Percentiles rank a stretch among this genome's conserved stretches.
Conservation (phyloP, 37 sponge, comb jelly and placozoan species). For the Bolinopsis microptera region DNA sequence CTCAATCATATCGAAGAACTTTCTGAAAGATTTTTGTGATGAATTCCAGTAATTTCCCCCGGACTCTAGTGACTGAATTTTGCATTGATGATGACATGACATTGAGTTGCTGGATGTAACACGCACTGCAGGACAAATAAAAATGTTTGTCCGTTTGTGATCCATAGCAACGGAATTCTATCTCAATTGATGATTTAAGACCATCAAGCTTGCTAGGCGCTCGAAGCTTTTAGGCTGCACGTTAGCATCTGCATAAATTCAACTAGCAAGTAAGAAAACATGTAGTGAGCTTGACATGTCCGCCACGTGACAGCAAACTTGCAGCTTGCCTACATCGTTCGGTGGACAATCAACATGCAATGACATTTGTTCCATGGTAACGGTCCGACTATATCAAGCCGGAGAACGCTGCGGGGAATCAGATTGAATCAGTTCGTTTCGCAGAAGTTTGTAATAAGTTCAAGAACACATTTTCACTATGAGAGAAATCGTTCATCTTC, state of each 20-base stretch:
- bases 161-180: background rate
- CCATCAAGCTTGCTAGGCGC: no score
- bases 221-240: background rate
- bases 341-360: background rate
- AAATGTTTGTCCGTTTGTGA: background rate
- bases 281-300: background rate
- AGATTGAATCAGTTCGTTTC: background rate
- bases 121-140: background rate
- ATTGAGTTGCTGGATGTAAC: background rate
- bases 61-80: no score
- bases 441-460: background rate
- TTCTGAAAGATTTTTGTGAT: no score
- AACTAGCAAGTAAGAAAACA: background rate
- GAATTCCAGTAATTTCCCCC: no score
- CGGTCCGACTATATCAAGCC: background rate
- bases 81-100: no score
- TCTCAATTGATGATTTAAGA: background rate
- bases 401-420: background rate
- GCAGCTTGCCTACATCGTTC: background rate
- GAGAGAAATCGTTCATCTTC: conserved; percentile 99
- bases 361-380: background rate
- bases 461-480: conserved; percentile 71
- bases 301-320: background rate
- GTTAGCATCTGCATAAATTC: background rate
- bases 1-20: no score